A percentile compares a stretch with the other conserved stretches of the same genome.
These are phyloP conservation scores for Meta bourneti DNA, from an alignment of 2,888 invertebrate species.

Conservation along the genomic window DNA sequence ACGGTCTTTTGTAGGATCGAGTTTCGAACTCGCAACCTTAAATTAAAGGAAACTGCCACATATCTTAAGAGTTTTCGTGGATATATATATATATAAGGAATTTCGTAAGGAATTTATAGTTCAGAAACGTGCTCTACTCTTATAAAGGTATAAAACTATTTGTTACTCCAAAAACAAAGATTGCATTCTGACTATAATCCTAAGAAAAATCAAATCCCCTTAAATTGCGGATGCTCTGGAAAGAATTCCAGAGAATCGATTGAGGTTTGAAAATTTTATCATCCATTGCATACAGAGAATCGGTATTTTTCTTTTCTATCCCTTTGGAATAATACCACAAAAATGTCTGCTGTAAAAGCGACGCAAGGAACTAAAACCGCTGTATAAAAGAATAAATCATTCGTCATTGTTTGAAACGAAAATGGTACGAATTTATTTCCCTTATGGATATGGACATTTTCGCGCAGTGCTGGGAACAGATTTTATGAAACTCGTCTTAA, in stretches of 20 bases:
- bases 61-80: too few species aligned
- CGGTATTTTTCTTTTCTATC: constrained; percentile 18
- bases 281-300: constrained; percentile 15
- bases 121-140: too few species aligned
- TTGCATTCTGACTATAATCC: background rate
- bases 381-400: constrained; percentile 27
- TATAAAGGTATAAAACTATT: background rate
- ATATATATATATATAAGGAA: too few species aligned
- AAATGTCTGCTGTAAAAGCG: constrained; percentile 21
- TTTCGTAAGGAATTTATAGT: too few species aligned
- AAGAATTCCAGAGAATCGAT: background rate
- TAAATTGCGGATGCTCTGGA: background rate
- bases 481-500: background rate
- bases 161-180: background rate
- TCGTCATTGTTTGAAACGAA: constrained; percentile 41
- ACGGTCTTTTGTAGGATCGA: too few species aligned
- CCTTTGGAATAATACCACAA: constrained; percentile 25
- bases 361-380: constrained; percentile 20
- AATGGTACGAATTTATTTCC: constrained; percentile 23
- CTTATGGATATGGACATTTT: background rate
- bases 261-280: constrained; percentile 1
- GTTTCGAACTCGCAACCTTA: too few species aligned
- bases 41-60: too few species aligned
- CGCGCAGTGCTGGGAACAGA: background rate
- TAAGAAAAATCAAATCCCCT: background rate